Evolutionary conservation across 1,140 invertebrate genomes (phyloP), one percentile per base, ranked within the genome.

Genomic region (Psilanteris sp.): DNA sequence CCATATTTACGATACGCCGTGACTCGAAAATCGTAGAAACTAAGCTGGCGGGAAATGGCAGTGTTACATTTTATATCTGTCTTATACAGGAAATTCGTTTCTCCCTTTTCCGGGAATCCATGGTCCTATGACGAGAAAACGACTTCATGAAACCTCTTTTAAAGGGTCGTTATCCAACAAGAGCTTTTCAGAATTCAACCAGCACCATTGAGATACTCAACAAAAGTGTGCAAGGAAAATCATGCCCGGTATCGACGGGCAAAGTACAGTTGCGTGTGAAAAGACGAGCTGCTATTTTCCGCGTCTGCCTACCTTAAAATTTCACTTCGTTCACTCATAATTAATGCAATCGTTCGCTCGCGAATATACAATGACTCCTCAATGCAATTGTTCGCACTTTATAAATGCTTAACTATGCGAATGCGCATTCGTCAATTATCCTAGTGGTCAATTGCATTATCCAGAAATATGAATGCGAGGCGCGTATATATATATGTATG

Each of bases 71-170:
- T 73, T 73, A 73, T 73, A 54, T 64, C 43, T 73, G 59, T 73
- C 59, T 66, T 73, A 73, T 73, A 73, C 70, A 73, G 70, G 70
- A 73, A 73, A 73, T 73, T 73, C 70, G 59, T 66, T 73, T 73
- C 50, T 73, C 34, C 31, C 43, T 57, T 59, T 61, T 57, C 70
- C 34, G 70, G 44, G 34, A 31, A 66, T 61, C 36, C 61, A 36
- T 61, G 39, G 71, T 67, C 46, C 61, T 66, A 54, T 61, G 71
- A 64, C 59, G 59, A 66, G 70, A 55, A 73, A 73, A 73, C 43
- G 70, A 61, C 52, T 61, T 44, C 54, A 74, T 67, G 71, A 66
- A 74, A 74, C 61, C 71, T 74, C 71, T 67, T 74, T 74, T 74
- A 74, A 46, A 54, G 46, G 46, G 71, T 66, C 71, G 61, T 74